A percentile compares a stretch with the other conserved stretches of the same genome.
These are phyloP conservation scores for Cerastoderma edule DNA, from an alignment of 2,888 invertebrate species.

Conservation along the genomic window DNA sequence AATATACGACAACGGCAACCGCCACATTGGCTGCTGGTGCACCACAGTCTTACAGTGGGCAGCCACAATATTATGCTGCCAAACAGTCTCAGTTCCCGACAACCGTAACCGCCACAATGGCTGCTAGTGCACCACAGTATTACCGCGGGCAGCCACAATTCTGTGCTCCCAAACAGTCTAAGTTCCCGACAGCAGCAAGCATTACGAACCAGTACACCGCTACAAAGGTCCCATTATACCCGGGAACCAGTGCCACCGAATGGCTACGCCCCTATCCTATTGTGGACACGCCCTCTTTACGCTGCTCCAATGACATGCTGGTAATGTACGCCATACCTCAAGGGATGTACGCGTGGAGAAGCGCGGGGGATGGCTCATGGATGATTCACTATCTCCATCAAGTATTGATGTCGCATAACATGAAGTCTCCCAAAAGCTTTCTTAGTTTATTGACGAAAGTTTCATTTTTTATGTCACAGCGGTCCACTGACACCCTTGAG, in stretches of 20 bases:
- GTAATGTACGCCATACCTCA: constrained; percentile 59
- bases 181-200: no score
- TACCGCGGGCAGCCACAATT: no score
- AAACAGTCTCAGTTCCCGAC: no score
- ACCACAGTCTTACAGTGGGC: no score
- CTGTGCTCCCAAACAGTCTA: no score
- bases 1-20: no score
- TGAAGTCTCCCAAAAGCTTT: constrained; percentile 36
- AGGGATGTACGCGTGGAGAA: constrained; percentile 55
- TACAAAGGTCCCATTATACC: background rate
- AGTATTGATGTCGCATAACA: constrained; percentile 44
- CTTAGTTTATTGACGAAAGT: constrained; percentile 48
- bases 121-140: no score
- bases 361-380: constrained; percentile 52
- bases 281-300: constrained; percentile 42
- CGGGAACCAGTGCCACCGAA: background rate
- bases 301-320: constrained; percentile 54
- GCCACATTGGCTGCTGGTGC: no score
- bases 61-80: no score
- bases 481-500: constrained; percentile 44
- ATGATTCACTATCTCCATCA: constrained; percentile 55
- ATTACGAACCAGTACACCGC: constrained; percentile 4
- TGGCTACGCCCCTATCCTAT: constrained; percentile 27
- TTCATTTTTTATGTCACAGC: constrained; percentile 30
- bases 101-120: no score